These are phyloP conservation scores for Nephrotoma guestfalica DNA, from an alignment of 2,888 invertebrate species.

Conservation along the genomic window DNA sequence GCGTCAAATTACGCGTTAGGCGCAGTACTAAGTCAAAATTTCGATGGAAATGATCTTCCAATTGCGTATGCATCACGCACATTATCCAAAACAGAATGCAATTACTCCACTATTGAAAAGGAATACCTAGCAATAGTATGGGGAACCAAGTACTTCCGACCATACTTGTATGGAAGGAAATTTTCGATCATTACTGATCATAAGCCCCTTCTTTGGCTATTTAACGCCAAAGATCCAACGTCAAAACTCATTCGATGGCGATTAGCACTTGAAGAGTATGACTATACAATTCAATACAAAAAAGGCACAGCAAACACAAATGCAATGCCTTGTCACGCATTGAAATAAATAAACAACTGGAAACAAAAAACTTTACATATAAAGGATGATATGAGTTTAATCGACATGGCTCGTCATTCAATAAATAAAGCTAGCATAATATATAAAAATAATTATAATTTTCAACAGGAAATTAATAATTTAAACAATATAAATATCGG, in stretches of 20 bases:
- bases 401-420: too few relatives aligned
- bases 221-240: slow-evolving; percentile 24
- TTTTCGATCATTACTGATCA: slow-evolving; percentile 29
- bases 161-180: slow-evolving; percentile 22
- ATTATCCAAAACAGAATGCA: slow-evolving; percentile 13
- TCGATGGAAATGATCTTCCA: slow-evolving; percentile 12
- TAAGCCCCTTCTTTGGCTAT: slow-evolving; percentile 23
- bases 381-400: too few relatives aligned
- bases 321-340: slow-evolving; percentile 13
- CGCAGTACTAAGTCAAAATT: slow-evolving; percentile 16
- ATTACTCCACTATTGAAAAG: slow-evolving; percentile 20
- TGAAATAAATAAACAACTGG: background rate
- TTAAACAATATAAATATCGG: too few relatives aligned
- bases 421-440: too few relatives aligned
- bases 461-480: too few relatives aligned
- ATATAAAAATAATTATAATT: too few relatives aligned
- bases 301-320: slow-evolving; percentile 13
- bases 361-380: too few relatives aligned
- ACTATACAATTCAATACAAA: slow-evolving; percentile 16
- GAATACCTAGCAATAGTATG: slow-evolving; percentile 22
- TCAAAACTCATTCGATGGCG: slow-evolving; percentile 24
- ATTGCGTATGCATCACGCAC: slow-evolving; percentile 19
- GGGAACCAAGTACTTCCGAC: slow-evolving; percentile 22
- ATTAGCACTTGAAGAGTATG: slow-evolving; percentile 20
- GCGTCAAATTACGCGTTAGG: slow-evolving; percentile 17